A percentile compares a stretch with the other conserved stretches of the same genome.
phyloP scores from a whole-genome alignment of 1,140 invertebrate genomes.

The Drosophila elegans region DNA sequence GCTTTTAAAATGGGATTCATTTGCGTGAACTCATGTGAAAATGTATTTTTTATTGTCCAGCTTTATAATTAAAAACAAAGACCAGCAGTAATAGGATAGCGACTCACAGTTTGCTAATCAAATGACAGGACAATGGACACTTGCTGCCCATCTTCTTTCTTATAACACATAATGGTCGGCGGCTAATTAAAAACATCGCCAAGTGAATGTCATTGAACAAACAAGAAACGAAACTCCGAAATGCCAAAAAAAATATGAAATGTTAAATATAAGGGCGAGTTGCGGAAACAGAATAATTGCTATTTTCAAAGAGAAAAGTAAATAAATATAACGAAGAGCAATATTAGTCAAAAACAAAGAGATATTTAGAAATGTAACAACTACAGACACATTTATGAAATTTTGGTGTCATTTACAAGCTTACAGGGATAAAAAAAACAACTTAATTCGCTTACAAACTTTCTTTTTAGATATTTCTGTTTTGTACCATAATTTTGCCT shows the following conservation, averaged over 20 bases:
- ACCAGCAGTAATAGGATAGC: constrained; percentile 59
- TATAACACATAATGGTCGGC: constrained; percentile 52
- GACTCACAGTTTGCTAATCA: constrained; percentile 73
- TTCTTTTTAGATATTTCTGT: constrained; percentile 38
- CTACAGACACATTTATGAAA: too few species aligned
- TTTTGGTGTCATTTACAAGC: too few species aligned
- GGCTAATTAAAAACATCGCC: constrained; percentile 75
- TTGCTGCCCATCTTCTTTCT: constrained; percentile 48
- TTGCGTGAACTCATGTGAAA: constrained; percentile 83
- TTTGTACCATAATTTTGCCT: constrained; percentile 20
- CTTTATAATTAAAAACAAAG: constrained; percentile 78
- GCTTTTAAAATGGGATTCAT: constrained; percentile 37
- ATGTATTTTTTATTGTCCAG: constrained; percentile 55
- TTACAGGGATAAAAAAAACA: too few species aligned
- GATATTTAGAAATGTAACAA: too few species aligned
- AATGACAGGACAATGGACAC: constrained; percentile 82
- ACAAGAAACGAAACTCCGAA: constrained; percentile 48
- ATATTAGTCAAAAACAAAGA: not conserved
- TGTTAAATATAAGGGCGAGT: constrained; percentile 8
- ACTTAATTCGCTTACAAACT: not conserved
- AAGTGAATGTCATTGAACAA: constrained; percentile 64
- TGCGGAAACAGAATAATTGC: constrained; percentile 16
- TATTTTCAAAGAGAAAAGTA: constrained; percentile 10
- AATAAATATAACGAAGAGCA: not conserved
- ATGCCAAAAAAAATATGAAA: constrained; percentile 42